A percentile compares a stretch with the other conserved stretches of the same genome.
Evolutionary conservation across 2,113 vertebrate species (phyloP).

Genomic region (Pogona vitticeps): DNA sequence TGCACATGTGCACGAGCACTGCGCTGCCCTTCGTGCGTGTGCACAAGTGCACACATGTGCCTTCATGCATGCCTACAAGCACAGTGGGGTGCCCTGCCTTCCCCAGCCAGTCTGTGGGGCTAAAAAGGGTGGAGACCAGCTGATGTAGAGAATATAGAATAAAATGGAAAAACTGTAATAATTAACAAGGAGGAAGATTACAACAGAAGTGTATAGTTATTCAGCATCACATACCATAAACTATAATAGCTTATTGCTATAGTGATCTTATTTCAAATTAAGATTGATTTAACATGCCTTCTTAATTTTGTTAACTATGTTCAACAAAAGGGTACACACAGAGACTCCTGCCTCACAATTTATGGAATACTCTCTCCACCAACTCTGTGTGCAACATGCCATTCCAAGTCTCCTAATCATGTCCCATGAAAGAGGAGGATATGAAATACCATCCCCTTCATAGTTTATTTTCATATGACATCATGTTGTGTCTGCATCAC

Average conservation of each 20-base stretch:
- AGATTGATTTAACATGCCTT: background rate
- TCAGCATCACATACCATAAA: background rate
- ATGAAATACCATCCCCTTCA: background rate
- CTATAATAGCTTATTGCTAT: background rate
- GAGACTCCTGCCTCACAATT: background rate
- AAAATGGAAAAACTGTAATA: background rate
- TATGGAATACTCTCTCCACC: background rate
- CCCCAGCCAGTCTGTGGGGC: no score
- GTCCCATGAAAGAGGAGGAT: background rate
- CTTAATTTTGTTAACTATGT: background rate
- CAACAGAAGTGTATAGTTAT: background rate
- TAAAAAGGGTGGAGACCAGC: no score
- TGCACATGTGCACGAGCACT: no score
- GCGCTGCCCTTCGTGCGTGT: no score
- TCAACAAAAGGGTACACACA: background rate
- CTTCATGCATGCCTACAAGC: no score
- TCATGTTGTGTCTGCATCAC: background rate
- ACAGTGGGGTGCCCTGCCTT: no score
- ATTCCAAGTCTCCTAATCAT: background rate
- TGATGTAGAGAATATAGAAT: background rate
- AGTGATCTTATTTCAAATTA: background rate
- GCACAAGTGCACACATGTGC: no score
- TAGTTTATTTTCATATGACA: background rate
- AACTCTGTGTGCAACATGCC: background rate
- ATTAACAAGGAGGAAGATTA: background rate